Evolutionary conservation across 2,888 invertebrate genomes (phyloP).

Genomic region (Linyphia triangularis): DNA sequence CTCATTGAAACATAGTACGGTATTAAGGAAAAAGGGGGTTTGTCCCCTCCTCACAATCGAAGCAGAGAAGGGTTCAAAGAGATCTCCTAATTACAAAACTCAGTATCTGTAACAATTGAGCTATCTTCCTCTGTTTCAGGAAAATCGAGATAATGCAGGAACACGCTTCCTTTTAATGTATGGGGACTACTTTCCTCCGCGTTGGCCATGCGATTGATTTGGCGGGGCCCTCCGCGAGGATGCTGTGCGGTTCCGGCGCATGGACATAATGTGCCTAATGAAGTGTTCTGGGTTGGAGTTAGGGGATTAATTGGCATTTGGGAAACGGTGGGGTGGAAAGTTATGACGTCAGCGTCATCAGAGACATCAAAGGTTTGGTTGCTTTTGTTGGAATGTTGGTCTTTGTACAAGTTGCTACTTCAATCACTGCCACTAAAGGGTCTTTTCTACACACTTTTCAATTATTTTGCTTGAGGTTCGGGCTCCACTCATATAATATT

Average conservation of each 20-base stretch:
- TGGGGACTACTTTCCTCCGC: constrained; percentile 54
- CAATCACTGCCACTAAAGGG: no score
- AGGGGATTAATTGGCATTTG: constrained; percentile 64
- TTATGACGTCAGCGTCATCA: not conserved
- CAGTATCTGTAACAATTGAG: constrained; percentile 60
- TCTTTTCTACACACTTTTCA: no score
- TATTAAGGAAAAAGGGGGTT: not conserved
- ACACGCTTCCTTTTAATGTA: not conserved
- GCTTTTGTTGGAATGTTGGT: no score
- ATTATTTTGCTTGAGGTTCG: no score
- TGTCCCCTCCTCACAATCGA: constrained; percentile 28
- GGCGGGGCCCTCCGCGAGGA: not conserved
- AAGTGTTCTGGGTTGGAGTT: constrained; percentile 65
- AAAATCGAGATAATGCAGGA: constrained; percentile 53
- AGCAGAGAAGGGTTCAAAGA: constrained; percentile 62
- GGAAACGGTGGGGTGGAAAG: constrained; percentile 1
- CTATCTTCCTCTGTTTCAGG: constrained; percentile 48
- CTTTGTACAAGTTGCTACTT: no score
- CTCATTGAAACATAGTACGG: not conserved
- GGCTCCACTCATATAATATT: no score
- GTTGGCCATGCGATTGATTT: constrained; percentile 53
- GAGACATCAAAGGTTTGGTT: no score
- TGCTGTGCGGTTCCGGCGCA: constrained; percentile 18
- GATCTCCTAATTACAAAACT: constrained; percentile 71
- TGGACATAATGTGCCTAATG: constrained; percentile 64